Percentiles rank a stretch among this genome's conserved stretches.
phyloP scores from a whole-genome alignment of 1,140 invertebrate species.

The Scylla paramamosain region DNA sequence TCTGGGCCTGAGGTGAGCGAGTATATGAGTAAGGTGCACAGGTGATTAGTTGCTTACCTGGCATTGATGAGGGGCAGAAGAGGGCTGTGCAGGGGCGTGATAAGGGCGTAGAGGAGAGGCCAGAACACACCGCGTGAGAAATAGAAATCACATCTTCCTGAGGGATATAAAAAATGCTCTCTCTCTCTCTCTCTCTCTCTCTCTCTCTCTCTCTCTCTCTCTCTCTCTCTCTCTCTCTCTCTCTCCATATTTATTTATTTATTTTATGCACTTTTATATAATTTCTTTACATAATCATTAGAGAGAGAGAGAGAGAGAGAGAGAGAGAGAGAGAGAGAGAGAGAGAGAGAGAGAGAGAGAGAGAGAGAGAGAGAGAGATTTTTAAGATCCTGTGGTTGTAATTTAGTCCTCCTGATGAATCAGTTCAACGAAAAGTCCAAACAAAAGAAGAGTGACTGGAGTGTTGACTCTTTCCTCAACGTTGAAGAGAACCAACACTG shows the following conservation, averaged over 20 bases:
- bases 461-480: not conserved
- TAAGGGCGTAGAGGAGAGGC: constrained; percentile 55
- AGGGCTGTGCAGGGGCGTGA: constrained; percentile 45
- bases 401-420: not conserved
- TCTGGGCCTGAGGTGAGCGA: too few relatives aligned
- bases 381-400: too few relatives aligned
- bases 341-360: constrained; percentile 1
- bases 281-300: too few relatives aligned
- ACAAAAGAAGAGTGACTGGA: not conserved
- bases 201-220: too few relatives aligned
- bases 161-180: not conserved
- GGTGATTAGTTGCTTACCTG: constrained; percentile 33
- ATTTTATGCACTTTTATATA: too few relatives aligned
- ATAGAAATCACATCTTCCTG: constrained; percentile 69
- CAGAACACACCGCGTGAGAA: constrained; percentile 52
- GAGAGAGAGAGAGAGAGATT: not conserved
- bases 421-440: not conserved
- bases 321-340: not conserved
- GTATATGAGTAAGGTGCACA: too few relatives aligned
- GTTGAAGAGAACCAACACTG: not conserved
- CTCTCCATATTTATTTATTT: not conserved
- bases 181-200: too few relatives aligned
- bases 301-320: constrained; percentile 12
- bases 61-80: constrained; percentile 47
- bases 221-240: not conserved